A percentile compares a stretch with the other conserved stretches of the same genome.
These are phyloP conservation scores for Gila orcuttii DNA, from an alignment of 2,113 vertebrate genomes.

Conservation along the genomic window DNA sequence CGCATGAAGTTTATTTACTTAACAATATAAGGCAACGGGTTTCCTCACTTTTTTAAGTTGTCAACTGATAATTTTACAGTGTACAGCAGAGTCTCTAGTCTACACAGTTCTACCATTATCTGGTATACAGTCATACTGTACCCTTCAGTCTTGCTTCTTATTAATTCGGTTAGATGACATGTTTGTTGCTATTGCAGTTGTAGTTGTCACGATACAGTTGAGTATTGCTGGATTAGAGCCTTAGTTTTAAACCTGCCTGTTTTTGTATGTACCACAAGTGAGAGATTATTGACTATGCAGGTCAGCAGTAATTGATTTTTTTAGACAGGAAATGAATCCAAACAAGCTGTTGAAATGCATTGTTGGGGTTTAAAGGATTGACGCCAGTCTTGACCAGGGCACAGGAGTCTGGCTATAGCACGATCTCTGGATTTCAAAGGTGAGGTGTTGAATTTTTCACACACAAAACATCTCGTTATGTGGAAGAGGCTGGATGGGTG, in stretches of 20 bases:
- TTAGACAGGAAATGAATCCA: background rate
- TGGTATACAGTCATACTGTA: background rate
- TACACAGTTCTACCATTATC: background rate
- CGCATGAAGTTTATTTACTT: no score
- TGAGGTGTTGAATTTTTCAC: background rate
- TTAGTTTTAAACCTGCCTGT: background rate
- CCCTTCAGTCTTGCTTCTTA: background rate
- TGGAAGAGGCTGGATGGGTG: background rate
- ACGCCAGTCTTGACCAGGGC: background rate
- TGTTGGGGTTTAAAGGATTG: constrained; percentile 22
- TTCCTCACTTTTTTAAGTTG: no score
- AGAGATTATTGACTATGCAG: constrained; percentile 3
- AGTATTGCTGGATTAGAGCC: background rate
- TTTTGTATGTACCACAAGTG: background rate
- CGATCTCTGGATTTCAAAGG: constrained; percentile 11
- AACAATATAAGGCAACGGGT: no score
- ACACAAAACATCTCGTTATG: background rate
- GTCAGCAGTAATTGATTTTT: background rate
- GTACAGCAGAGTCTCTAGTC: background rate
- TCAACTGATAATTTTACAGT: no score
- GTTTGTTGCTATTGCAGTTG: background rate
- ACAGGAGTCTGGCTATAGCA: background rate
- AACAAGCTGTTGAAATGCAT: constrained; percentile 4
- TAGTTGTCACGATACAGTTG: background rate
- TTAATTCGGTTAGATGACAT: background rate